A percentile compares a stretch with the other conserved stretches of the same genome.
phyloP scores from a whole-genome alignment of 1,140 invertebrate genomes.

The Pseudomyrmex flavicornis region DNA sequence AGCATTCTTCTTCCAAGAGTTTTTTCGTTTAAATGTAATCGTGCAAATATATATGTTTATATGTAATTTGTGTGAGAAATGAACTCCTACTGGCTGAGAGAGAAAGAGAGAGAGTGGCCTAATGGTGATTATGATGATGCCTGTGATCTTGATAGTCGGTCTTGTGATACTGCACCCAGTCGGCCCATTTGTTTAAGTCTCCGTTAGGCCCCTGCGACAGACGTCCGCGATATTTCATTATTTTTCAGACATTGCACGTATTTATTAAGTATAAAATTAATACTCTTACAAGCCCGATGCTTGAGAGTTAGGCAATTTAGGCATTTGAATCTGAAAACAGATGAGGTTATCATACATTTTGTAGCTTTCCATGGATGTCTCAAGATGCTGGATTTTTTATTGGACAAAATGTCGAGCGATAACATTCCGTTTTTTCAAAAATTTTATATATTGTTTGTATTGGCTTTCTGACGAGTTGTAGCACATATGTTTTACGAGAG shows the following conservation, averaged over 20 bases:
- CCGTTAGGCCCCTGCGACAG: constrained; percentile 71
- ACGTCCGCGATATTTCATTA: constrained; percentile 54
- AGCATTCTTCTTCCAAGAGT: constrained; percentile 5
- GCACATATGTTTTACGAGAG: neutral
- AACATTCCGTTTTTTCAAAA: neutral
- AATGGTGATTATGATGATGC: constrained; percentile 80
- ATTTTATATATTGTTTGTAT: constrained; percentile 6
- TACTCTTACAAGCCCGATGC: constrained; percentile 71
- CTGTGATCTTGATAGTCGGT: constrained; percentile 71
- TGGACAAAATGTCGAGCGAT: neutral
- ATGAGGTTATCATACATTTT: constrained; percentile 63
- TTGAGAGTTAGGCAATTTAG: constrained; percentile 71
- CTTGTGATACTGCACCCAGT: constrained; percentile 76
- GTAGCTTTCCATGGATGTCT: neutral
- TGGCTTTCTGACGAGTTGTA: constrained; percentile 43
- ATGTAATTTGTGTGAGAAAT: constrained; percentile 13
- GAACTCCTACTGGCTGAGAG: constrained; percentile 60
- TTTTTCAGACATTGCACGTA: constrained; percentile 51
- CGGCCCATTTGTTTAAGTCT: constrained; percentile 65
- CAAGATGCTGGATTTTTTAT: too few relatives aligned
- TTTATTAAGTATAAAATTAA: constrained; percentile 73
- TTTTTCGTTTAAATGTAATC: constrained; percentile 44
- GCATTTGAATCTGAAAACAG: constrained; percentile 83
- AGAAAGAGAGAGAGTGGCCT: constrained; percentile 10
- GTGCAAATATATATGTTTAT: constrained; percentile 54